phyloP scores from a whole-genome alignment of 2,113 vertebrate genomes.

The Pandion haliaetus region DNA sequence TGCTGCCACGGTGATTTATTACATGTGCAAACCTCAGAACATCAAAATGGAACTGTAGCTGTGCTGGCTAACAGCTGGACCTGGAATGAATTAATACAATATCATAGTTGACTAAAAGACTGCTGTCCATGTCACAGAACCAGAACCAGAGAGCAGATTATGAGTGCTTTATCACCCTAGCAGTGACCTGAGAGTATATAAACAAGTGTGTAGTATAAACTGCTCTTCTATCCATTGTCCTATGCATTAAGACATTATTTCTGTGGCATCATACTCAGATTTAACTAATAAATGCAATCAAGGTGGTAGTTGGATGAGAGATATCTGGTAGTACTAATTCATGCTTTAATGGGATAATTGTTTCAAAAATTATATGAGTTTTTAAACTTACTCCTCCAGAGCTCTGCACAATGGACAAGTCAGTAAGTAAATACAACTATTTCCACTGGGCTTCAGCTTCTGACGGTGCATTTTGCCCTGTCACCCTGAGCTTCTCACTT shows the following conservation, averaged over 20 bases:
- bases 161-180: background rate
- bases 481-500: background rate
- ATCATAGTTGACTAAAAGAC: background rate
- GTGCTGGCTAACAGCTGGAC: constrained; percentile 8
- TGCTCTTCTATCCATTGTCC: background rate
- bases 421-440: background rate
- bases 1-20: constrained; percentile 30
- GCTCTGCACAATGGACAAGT: background rate
- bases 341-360: background rate
- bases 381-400: background rate
- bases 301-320: background rate
- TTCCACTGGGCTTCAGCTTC: background rate
- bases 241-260: background rate
- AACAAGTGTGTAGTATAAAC: background rate
- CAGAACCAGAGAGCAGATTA: background rate
- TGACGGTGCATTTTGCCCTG: background rate
- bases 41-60: constrained; percentile 4
- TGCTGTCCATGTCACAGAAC: background rate
- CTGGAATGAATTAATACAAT: constrained; percentile 10
- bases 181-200: background rate
- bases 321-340: background rate
- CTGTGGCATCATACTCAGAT: background rate
- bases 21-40: background rate
- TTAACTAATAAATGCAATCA: background rate
- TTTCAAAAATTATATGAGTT: background rate